phyloP scores from a whole-genome alignment of 1,140 invertebrate genomes.

The Helicoverpa armigera region DNA sequence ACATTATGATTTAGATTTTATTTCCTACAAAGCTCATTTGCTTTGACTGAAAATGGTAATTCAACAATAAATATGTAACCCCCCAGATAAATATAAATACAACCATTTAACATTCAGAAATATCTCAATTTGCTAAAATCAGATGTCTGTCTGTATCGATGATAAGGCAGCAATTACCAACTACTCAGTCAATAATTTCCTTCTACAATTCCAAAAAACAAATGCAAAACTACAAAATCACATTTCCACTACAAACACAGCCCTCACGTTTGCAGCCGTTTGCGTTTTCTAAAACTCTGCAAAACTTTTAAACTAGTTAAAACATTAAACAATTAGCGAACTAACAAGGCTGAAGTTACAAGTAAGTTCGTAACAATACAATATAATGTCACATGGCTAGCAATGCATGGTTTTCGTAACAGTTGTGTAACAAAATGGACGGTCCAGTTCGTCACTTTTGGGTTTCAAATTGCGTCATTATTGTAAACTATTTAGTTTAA shows the following conservation, averaged over 20 bases:
- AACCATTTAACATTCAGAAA: too few relatives aligned
- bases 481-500: neutral
- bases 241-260: neutral
- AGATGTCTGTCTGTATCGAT: too few relatives aligned
- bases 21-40: too few relatives aligned
- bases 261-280: neutral
- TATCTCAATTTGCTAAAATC: too few relatives aligned
- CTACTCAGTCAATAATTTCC: too few relatives aligned
- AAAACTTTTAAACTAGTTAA: conserved; percentile 1
- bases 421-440: neutral
- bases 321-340: conserved; percentile 3
- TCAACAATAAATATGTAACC: too few relatives aligned
- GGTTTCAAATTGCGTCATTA: conserved; percentile 15
- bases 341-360: neutral
- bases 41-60: too few relatives aligned
- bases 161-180: too few relatives aligned
- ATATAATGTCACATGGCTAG: conserved; percentile 19
- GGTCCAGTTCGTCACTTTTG: neutral
- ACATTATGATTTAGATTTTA: too few relatives aligned
- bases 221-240: too few relatives aligned
- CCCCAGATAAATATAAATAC: too few relatives aligned
- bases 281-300: neutral
- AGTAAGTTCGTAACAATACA: conserved; percentile 1
- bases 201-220: too few relatives aligned
- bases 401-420: conserved; percentile 23